Conservation (phyloP, 1,140 invertebrate species). For the Anastrepha ludens region DNA sequence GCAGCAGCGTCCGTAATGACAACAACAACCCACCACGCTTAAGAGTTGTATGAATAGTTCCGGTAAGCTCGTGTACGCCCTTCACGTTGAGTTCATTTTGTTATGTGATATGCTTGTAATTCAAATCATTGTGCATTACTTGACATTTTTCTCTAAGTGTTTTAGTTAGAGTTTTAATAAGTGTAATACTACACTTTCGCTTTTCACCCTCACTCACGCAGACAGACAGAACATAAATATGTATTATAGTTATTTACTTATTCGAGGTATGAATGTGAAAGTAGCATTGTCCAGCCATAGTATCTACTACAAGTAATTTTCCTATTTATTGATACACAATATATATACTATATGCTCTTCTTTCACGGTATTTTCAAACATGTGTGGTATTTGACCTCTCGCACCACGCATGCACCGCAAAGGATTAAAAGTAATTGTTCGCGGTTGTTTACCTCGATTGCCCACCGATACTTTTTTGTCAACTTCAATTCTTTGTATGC, state of each 20-base stretch:
- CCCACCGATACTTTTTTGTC: not conserved
- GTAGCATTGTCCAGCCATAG: constrained; percentile 11
- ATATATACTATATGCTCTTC: not conserved
- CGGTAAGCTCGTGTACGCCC: too few relatives aligned
- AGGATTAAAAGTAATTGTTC: constrained; percentile 14
- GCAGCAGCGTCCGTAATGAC: too few relatives aligned
- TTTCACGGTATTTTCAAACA: too few relatives aligned
- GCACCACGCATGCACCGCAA: not conserved
- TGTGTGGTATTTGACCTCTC: not conserved
- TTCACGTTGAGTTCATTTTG: too few relatives aligned
- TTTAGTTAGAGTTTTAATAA: too few relatives aligned
- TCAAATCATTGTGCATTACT: too few relatives aligned
- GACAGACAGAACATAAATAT: not conserved
- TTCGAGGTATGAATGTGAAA: not conserved
- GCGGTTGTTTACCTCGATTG: constrained; percentile 9
- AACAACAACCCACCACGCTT: too few relatives aligned
- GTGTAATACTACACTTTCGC: too few relatives aligned
- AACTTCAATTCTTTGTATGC: not conserved
- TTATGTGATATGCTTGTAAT: too few relatives aligned
- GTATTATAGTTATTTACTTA: not conserved
- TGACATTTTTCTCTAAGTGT: too few relatives aligned
- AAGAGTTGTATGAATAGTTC: too few relatives aligned
- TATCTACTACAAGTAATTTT: constrained; percentile 11
- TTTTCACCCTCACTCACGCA: too few relatives aligned
- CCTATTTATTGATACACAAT: not conserved